Evolutionary conservation across 2,113 vertebrate species (phyloP).

Genomic region (Tursiops truncatus): DNA sequence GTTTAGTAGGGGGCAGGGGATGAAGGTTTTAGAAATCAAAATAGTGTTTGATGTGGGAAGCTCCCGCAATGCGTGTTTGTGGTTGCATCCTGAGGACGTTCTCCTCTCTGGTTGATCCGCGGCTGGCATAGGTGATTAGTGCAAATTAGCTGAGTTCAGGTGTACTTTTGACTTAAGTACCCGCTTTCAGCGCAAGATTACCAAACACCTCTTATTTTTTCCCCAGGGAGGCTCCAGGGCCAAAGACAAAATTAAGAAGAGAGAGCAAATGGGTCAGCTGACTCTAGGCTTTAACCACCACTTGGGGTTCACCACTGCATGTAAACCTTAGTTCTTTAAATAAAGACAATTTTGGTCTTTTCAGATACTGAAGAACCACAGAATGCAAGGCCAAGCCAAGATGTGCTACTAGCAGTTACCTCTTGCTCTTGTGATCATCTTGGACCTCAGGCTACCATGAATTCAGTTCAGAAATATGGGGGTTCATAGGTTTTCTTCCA

Average conservation of each 20-base stretch:
- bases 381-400: background rate
- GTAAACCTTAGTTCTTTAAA: slow-evolving; percentile 26
- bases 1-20: background rate
- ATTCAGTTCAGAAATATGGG: background rate
- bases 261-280: slow-evolving; percentile 6
- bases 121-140: background rate
- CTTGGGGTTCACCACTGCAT: background rate
- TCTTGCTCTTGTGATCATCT: background rate
- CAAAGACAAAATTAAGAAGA: slow-evolving; percentile 55
- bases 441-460: background rate
- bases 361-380: background rate
- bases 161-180: slow-evolving; percentile 45
- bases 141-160: slow-evolving; percentile 57
- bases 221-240: background rate
- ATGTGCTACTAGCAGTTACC: fast-evolving
- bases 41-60: background rate
- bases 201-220: slow-evolving; percentile 56
- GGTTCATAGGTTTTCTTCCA: background rate
- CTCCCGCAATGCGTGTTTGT: fast-evolving
- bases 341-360: background rate
- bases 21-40: background rate
- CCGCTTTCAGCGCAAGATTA: slow-evolving; percentile 53
- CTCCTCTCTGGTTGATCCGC: background rate
- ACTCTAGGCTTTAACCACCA: background rate
- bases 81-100: background rate